Conservation (phyloP, 2,797 vertebrate species). For the Xyrichtys novacula region DNA sequence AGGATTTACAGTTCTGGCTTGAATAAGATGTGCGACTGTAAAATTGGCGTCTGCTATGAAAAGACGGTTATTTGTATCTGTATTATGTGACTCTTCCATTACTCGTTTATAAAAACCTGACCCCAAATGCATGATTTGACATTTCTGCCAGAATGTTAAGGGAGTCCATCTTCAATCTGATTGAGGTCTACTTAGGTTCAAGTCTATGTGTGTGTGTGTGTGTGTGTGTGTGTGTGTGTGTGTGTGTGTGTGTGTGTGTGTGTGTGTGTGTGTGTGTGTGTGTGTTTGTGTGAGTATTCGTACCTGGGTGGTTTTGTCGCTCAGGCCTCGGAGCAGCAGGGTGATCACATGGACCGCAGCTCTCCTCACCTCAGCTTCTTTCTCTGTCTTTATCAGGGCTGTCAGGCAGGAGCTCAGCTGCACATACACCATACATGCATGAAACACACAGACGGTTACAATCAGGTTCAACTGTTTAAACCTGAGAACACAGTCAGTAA, state of each 20-base stretch:
- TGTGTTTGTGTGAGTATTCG: too few relatives aligned
- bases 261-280: not conserved
- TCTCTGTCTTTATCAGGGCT: conserved; percentile 89
- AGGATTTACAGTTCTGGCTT: too few relatives aligned
- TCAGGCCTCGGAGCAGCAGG: conserved; percentile 90
- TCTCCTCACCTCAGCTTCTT: conserved; percentile 89
- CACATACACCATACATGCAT: too few relatives aligned
- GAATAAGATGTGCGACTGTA: too few relatives aligned
- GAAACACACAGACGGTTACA: conserved; percentile 9
- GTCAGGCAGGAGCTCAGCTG: conserved; percentile 92
- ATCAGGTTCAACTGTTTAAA: not conserved
- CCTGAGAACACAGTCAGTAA: not conserved
- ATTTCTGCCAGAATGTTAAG: too few relatives aligned
- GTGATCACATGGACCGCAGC: conserved; percentile 92
- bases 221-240: conserved; percentile 13
- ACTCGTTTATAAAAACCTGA: too few relatives aligned
- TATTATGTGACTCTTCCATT: too few relatives aligned
- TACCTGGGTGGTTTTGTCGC: conserved; percentile 91
- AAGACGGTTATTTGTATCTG: too few relatives aligned
- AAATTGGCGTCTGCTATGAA: too few relatives aligned
- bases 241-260: not conserved
- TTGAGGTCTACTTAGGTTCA: too few relatives aligned
- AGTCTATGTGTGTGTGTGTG: not conserved
- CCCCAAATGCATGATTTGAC: too few relatives aligned
- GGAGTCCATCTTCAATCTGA: too few relatives aligned